Base-by-base conservation (phyloP, 2,888 invertebrate species). In the Tenthredo amoena region DNA sequence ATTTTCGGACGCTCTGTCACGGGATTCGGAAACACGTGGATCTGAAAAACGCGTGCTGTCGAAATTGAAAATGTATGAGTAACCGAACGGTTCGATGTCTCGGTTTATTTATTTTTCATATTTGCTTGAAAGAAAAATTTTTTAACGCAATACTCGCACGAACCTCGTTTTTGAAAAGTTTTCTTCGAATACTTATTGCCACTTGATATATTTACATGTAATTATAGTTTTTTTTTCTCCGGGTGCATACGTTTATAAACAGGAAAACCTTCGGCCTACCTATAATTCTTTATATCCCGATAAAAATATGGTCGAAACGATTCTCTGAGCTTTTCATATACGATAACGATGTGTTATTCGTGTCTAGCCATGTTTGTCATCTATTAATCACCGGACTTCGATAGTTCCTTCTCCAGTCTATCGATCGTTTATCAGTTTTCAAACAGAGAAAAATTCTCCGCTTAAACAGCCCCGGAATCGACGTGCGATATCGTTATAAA, bases 1-100 rank as follows among this genome's bases (percentile, higher is more conserved):
- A 74, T 74, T 74, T 31, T 21, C 21, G 72, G 72, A n/a, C 31
- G 26, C 72, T 43, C 72, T 43, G 72, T 74, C 72, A 74, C 72
- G 72, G 43, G n/a, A 43, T 40, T 31, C 15, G 68, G 15, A 43
- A 43, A 74, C 72, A 74, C 72, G 72, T 74, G 72, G 9, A 74
- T 37, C 12, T 12, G 12, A 21, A 15, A 34, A 68, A 31, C 62
- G 62, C 62, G 62, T 62, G 68, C 68, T 18, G 34, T 62, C 62
- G 34, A 26, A 55, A 55, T n/a, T 7, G 18, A 34, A 68, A 68
- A 34, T 21, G 10, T 12, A 62, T 26, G 12, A 31, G 26, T 31
- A 62, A 21, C 62, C 7, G 12, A 62, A 68, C 18, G 15, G 18
- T 34, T 68, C 62, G 21, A 31, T 26, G 26, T 34, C 68, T 26